phyloP scores from a whole-genome alignment of 2,113 vertebrate species.

The Passerina amoena region DNA sequence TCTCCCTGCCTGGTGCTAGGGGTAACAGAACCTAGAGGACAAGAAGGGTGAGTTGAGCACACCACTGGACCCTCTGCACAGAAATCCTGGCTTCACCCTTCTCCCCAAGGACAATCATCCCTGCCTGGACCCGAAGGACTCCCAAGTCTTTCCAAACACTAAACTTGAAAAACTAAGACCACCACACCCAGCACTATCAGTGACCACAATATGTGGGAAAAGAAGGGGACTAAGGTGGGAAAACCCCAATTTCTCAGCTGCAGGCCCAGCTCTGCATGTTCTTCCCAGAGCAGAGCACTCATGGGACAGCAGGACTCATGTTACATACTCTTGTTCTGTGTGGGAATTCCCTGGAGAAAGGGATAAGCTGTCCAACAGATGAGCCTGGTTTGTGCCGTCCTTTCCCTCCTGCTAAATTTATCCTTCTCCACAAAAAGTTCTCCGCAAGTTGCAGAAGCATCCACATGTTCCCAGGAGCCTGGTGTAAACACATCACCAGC shows the following conservation, averaged over 20 bases:
- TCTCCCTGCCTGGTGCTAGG: not conserved
- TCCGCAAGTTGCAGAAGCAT: not conserved
- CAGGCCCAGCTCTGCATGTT: not conserved
- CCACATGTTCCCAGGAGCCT: not conserved
- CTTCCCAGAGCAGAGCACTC: not conserved
- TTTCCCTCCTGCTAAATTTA: not conserved
- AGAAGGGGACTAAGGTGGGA: not conserved
- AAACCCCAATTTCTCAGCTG: not conserved
- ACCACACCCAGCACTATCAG: not conserved
- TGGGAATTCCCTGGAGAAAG: not conserved
- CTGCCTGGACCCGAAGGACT: rapidly evolving
- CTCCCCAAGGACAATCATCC: not conserved
- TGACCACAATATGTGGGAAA: rapidly evolving
- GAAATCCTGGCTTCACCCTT: not conserved
- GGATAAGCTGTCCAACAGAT: not conserved
- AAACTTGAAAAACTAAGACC: not conserved
- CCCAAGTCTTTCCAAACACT: not conserved
- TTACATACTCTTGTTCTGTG: rapidly evolving
- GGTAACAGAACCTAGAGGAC: not conserved
- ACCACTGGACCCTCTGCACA: not conserved
- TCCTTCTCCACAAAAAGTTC: not conserved
- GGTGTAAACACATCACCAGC: not conserved
- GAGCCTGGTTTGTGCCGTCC: not conserved
- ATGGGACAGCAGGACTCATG: not conserved
- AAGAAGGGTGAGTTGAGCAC: not conserved